These are phyloP conservation scores for Nycticryphes semicollaris DNA, from an alignment of 2,113 vertebrate species.

Conservation along the genomic window DNA sequence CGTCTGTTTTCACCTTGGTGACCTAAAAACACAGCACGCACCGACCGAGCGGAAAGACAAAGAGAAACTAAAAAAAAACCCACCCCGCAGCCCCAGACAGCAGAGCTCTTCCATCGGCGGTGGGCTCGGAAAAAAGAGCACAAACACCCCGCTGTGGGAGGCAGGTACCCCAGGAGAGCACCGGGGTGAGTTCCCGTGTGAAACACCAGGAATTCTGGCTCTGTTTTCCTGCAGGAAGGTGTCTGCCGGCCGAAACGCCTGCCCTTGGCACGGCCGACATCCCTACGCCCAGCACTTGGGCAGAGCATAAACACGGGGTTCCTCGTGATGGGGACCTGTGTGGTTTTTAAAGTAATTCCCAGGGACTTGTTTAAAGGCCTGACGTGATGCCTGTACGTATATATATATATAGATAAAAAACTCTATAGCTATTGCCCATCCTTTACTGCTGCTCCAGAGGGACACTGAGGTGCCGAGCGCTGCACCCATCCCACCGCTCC, in stretches of 20 bases:
- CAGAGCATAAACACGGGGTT: background rate
- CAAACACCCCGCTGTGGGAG: background rate
- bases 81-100: background rate
- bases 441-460: accelerated
- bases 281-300: background rate
- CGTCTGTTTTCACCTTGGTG: background rate
- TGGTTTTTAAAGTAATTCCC: background rate
- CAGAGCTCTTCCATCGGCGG: background rate
- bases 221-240: background rate
- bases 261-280: accelerated
- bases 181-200: background rate
- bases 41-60: background rate
- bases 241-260: accelerated
- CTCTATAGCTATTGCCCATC: background rate
- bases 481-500: background rate
- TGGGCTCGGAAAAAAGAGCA: background rate
- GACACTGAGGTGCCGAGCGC: accelerated
- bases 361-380: background rate
- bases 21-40: background rate
- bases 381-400: accelerated
- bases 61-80: background rate
- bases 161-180: background rate
- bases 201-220: background rate
- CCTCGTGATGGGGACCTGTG: background rate
- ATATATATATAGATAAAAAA: accelerated